Evolutionary conservation across 2,797 vertebrate species (phyloP).

Genomic region (Eospalax fontanierii): DNA sequence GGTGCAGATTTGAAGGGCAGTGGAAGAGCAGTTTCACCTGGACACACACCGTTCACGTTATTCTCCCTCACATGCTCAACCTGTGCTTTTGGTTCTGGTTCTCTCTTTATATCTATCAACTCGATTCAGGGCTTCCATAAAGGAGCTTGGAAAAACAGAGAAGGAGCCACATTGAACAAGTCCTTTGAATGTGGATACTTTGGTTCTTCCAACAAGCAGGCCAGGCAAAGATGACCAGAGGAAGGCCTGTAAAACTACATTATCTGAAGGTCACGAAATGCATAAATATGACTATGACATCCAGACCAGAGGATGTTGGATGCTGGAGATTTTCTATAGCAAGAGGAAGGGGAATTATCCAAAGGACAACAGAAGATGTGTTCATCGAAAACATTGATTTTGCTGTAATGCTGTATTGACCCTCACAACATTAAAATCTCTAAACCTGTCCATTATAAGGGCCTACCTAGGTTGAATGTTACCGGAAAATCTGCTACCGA

Average conservation of each 20-base stretch:
- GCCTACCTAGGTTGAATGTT: not conserved
- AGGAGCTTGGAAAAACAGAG: not conserved
- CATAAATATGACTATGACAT: not conserved
- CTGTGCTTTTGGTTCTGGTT: not conserved
- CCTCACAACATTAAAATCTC: not conserved
- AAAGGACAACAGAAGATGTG: not conserved
- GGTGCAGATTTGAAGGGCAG: not conserved
- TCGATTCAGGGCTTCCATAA: not conserved
- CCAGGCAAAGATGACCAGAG: not conserved
- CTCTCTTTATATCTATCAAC: not conserved
- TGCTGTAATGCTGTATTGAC: not conserved
- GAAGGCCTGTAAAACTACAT: not conserved
- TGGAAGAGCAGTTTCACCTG: not conserved
- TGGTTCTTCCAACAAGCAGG: not conserved
- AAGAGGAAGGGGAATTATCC: not conserved
- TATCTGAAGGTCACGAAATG: not conserved
- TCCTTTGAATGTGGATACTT: not conserved
- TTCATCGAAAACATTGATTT: not conserved
- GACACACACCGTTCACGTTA: not conserved
- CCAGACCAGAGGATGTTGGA: not conserved
- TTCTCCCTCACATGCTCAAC: rapidly evolving
- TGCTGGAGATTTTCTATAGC: not conserved
- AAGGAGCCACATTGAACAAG: not conserved
- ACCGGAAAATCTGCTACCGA: not conserved
- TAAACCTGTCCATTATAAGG: not conserved